Evolutionary conservation across 2,888 invertebrate genomes (phyloP).

Genomic region (Steinernema carpocapsae): DNA sequence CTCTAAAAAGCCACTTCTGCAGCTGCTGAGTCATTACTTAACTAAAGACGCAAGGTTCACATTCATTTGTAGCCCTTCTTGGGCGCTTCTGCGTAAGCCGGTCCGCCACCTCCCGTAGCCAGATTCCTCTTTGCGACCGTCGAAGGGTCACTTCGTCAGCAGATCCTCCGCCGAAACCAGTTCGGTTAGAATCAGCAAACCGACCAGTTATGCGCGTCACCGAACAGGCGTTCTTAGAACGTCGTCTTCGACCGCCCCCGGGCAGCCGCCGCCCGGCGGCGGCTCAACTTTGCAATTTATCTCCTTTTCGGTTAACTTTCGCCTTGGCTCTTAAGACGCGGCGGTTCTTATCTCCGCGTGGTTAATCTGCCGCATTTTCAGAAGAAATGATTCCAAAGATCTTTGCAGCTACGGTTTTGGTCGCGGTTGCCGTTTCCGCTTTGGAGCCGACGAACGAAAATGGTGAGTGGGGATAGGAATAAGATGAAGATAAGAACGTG

Average conservation of each 20-base stretch:
- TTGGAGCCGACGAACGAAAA: constrained; percentile 24
- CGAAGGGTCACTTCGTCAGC: constrained; percentile 19
- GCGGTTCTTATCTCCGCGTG: not conserved
- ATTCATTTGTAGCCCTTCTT: not conserved
- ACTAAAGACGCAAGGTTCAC: not conserved
- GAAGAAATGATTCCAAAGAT: not conserved
- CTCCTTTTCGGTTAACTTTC: constrained; percentile 23
- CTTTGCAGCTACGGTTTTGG: not conserved
- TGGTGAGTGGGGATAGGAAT: not conserved
- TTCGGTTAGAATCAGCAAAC: constrained; percentile 3
- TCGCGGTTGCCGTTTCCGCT: constrained; percentile 5
- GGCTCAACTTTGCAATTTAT: constrained; percentile 12
- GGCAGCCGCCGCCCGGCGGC: not conserved
- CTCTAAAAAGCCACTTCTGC: not conserved
- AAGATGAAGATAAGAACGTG: no score
- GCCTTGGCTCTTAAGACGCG: not conserved
- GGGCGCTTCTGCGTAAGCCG: constrained; percentile 5
- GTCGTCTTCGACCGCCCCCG: constrained; percentile 30
- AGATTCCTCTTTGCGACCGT: constrained; percentile 5
- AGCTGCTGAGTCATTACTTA: not conserved
- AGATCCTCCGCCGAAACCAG: not conserved
- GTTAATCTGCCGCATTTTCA: not conserved
- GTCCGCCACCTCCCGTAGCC: not conserved
- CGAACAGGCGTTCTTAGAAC: constrained; percentile 21
- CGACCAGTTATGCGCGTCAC: constrained; percentile 25